Conservation (phyloP, 2,113 vertebrate species). For the Oncorhynchus gorbuscha region DNA sequence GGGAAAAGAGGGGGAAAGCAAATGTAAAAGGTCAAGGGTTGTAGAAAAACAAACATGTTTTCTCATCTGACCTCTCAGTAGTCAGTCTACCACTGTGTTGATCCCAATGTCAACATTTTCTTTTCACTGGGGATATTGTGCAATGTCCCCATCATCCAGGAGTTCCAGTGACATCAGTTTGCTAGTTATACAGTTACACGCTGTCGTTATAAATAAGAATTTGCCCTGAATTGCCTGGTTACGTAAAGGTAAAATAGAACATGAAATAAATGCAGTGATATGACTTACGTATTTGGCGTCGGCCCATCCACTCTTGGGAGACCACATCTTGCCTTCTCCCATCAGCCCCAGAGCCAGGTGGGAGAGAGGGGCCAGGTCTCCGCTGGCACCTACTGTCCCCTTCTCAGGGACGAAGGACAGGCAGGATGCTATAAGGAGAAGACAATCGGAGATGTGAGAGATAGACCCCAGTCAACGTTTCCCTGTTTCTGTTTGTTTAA, state of each 20-base stretch:
- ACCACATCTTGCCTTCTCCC: conserved; percentile 99
- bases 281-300: conserved; percentile 96
- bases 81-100: conserved; percentile 28
- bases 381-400: conserved; percentile 95
- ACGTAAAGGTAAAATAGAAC: no score
- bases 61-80: conserved; percentile 24
- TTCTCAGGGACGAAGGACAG: conserved; percentile 96
- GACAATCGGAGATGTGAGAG: neutral
- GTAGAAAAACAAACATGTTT: conserved; percentile 62
- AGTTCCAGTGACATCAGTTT: neutral
- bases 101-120: conserved; percentile 8
- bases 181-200: no score
- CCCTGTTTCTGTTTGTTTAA: no score
- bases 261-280: no score
- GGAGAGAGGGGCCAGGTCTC: conserved; percentile 94
- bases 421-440: conserved; percentile 82
- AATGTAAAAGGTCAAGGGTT: conserved; percentile 52
- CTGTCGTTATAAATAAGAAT: no score
- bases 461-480: no score
- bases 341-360: conserved; percentile 94
- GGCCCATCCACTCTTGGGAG: conserved; percentile 97
- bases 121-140: neutral
- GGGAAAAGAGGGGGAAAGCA: conserved; percentile 13
- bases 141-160: conserved; percentile 7
- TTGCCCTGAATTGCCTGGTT: no score